Percentiles rank a stretch among this genome's conserved stretches.
Conservation (phyloP, 2,113 vertebrate genomes). For the Eclectus roratus region DNA sequence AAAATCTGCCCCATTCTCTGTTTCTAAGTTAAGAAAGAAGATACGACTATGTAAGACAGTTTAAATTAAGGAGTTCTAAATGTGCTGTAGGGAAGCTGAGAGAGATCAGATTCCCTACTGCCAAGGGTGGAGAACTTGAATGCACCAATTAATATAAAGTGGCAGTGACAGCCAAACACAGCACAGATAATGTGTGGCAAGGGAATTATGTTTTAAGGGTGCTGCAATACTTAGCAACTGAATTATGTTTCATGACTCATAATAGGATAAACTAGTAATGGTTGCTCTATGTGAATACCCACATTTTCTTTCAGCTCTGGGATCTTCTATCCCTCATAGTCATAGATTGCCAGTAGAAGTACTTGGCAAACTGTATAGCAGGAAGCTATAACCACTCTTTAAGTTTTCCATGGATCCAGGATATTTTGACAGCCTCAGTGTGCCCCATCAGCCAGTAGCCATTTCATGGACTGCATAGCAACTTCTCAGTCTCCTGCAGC, state of each 20-base stretch:
- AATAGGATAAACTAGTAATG: neutral
- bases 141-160: neutral
- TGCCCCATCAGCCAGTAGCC: neutral
- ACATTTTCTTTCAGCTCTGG: neutral
- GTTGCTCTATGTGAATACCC: neutral
- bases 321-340: neutral
- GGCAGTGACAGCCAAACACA: neutral
- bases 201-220: neutral
- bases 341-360: too few species aligned
- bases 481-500: neutral
- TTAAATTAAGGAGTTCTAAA: neutral
- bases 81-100: neutral
- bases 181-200: neutral
- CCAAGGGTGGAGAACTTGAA: neutral
- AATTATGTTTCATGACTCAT: neutral
- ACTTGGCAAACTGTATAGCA: rapidly evolving
- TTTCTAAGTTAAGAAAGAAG: neutral
- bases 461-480: neutral
- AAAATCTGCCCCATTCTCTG: neutral
- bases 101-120: neutral
- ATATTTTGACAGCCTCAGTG: neutral
- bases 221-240: neutral
- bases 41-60: neutral
- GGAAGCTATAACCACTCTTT: neutral
- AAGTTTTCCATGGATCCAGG: neutral